Evolutionary conservation across 2,888 invertebrate species (phyloP).

Genomic region (Dolichomitus sp.): DNA sequence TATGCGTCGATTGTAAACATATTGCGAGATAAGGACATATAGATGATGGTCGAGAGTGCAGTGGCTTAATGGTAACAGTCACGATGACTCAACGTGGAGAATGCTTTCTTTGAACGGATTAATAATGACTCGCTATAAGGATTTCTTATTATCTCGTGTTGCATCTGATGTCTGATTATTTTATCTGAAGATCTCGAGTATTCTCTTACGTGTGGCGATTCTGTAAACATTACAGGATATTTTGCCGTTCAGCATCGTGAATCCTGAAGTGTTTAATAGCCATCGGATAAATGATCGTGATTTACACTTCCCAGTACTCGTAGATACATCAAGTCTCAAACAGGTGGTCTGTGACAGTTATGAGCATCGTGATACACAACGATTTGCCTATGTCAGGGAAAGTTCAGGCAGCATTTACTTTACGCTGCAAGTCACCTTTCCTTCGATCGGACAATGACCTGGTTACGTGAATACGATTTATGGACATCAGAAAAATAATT

Average conservation of each 20-base stretch:
- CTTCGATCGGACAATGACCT: not conserved
- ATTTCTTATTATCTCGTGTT: slow-evolving; percentile 29
- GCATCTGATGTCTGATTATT: slow-evolving; percentile 27
- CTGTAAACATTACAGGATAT: not conserved
- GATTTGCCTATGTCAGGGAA: slow-evolving; percentile 3
- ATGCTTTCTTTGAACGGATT: slow-evolving; percentile 54
- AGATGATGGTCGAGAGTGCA: slow-evolving; percentile 29
- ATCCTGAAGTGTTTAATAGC: not conserved
- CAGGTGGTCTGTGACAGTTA: slow-evolving; percentile 14
- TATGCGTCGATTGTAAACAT: not conserved
- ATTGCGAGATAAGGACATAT: slow-evolving; percentile 35
- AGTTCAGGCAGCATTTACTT: not conserved
- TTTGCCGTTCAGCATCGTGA: not conserved
- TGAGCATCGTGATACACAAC: not conserved
- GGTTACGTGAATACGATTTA: slow-evolving; percentile 29
- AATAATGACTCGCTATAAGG: slow-evolving; percentile 42
- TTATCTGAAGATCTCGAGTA: slow-evolving; percentile 25
- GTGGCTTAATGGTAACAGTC: slow-evolving; percentile 23
- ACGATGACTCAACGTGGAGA: slow-evolving; percentile 52
- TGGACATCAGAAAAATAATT: not conserved
- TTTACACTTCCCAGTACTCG: not conserved
- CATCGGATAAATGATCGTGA: slow-evolving; percentile 1
- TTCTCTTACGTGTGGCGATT: not conserved
- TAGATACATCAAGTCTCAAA: not conserved
- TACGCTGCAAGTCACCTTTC: not conserved